Evolutionary conservation across 2,888 invertebrate genomes (phyloP).

Genomic region (Dexiosoma caninum): DNA sequence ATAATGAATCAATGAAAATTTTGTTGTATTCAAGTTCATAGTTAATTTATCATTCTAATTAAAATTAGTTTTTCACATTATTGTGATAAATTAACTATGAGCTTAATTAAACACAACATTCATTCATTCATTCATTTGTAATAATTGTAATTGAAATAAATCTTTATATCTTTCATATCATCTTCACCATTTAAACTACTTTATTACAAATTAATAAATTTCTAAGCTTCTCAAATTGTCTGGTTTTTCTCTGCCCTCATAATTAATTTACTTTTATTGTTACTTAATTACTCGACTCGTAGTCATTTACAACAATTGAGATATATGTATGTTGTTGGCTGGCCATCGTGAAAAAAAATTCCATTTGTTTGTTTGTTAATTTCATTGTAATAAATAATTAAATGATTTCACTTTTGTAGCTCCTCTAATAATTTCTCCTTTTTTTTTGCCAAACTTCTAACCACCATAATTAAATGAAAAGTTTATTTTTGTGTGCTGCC

Average conservation of each 20-base stretch:
- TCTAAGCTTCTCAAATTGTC: background rate
- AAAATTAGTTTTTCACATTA: too few relatives aligned
- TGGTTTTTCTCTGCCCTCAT: background rate
- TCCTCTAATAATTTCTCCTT: slow-evolving; percentile 34
- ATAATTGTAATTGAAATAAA: too few relatives aligned
- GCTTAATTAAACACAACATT: too few relatives aligned
- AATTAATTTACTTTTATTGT: slow-evolving; percentile 7
- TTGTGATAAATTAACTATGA: too few relatives aligned
- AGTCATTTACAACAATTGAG: background rate
- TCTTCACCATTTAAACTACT: too few relatives aligned
- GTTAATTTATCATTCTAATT: too few relatives aligned
- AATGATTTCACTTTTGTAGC: slow-evolving; percentile 41
- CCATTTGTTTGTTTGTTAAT: slow-evolving; percentile 51
- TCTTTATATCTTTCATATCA: too few relatives aligned
- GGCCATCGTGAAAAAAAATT: slow-evolving; percentile 1
- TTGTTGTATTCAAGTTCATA: too few relatives aligned
- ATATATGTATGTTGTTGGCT: background rate
- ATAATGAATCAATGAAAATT: too few relatives aligned
- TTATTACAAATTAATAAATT: background rate
- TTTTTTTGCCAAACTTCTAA: slow-evolving; percentile 38
- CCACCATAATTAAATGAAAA: slow-evolving; percentile 59
- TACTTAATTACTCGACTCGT: background rate
- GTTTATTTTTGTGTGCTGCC: slow-evolving; percentile 38
- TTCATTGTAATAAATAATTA: slow-evolving; percentile 57
- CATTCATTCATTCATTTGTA: too few relatives aligned